These are phyloP conservation scores for Trachymyrmex cornetzi DNA, from an alignment of 1,140 invertebrate species.

Conservation along the genomic window DNA sequence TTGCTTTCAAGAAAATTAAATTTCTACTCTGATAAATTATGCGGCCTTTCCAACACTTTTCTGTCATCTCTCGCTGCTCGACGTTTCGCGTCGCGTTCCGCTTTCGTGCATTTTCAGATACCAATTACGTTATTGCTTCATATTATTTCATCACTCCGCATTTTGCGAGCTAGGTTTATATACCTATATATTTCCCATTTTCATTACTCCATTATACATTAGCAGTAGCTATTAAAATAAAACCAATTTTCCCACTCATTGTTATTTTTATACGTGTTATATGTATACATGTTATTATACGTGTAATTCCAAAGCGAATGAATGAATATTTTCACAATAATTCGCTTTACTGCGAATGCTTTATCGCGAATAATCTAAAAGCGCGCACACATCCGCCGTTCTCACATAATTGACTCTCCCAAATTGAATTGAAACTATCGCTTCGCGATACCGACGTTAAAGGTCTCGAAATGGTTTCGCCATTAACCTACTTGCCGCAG, in stretches of 20 bases:
- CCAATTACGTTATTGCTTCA: slow-evolving; percentile 58
- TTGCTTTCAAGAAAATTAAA: slow-evolving; percentile 67
- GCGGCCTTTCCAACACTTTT: slow-evolving; percentile 38
- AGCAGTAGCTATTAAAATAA: slow-evolving; percentile 40
- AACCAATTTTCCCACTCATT: slow-evolving; percentile 43
- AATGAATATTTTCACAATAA: slow-evolving; percentile 55
- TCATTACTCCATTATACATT: slow-evolving; percentile 52
- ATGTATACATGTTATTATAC: not conserved
- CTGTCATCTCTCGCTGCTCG: slow-evolving; percentile 34
- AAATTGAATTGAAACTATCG: slow-evolving; percentile 59
- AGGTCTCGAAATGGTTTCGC: slow-evolving; percentile 59
- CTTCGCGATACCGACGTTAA: slow-evolving; percentile 46
- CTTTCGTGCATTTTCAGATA: slow-evolving; percentile 59
- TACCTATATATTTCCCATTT: slow-evolving; percentile 27
- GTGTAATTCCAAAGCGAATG: slow-evolving; percentile 11
- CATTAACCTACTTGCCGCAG: slow-evolving; percentile 59
- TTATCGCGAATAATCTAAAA: slow-evolving; percentile 35
- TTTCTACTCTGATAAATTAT: slow-evolving; percentile 59
- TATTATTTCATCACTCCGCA: slow-evolving; percentile 52
- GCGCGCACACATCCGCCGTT: slow-evolving; percentile 7
- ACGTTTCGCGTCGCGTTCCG: slow-evolving; percentile 43
- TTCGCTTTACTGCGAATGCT: slow-evolving; percentile 28
- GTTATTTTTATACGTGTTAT: slow-evolving; percentile 43
- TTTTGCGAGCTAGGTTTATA: slow-evolving; percentile 3
- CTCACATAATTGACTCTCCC: slow-evolving; percentile 25